Evolutionary conservation across 1,140 invertebrate species (phyloP).

Genomic region (Atopsyche davidsoni): DNA sequence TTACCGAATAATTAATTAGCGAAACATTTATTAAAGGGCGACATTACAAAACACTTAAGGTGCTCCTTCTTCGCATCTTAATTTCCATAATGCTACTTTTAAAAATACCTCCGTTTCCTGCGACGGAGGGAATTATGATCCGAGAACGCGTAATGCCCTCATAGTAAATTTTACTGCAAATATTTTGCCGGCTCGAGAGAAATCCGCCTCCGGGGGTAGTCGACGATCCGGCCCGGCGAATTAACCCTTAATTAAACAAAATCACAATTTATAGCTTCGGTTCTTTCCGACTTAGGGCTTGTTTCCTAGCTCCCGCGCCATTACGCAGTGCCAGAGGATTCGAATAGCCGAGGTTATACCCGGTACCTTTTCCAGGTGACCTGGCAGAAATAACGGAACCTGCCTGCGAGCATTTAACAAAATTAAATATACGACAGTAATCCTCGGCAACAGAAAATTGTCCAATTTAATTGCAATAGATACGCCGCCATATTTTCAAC

Average conservation of each 20-base stretch:
- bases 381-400: background rate
- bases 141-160: slow-evolving; percentile 16
- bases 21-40: slow-evolving; percentile 30
- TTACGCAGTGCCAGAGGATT: slow-evolving; percentile 14
- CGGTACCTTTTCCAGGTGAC: background rate
- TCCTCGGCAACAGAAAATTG: too few species aligned
- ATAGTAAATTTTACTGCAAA: slow-evolving; percentile 23
- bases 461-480: too few species aligned
- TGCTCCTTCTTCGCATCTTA: slow-evolving; percentile 27
- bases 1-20: slow-evolving; percentile 30
- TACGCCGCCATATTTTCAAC: too few species aligned
- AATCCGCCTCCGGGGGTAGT: slow-evolving; percentile 22
- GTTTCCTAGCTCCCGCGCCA: slow-evolving; percentile 32
- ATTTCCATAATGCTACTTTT: slow-evolving; percentile 30
- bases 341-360: too few species aligned
- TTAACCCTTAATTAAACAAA: slow-evolving; percentile 48
- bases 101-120: slow-evolving; percentile 24
- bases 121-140: slow-evolving; percentile 27
- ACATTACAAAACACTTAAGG: slow-evolving; percentile 32
- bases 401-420: too few species aligned
- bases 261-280: slow-evolving; percentile 42
- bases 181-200: slow-evolving; percentile 23
- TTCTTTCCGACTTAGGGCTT: slow-evolving; percentile 36
- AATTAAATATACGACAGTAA: too few species aligned
- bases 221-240: slow-evolving; percentile 33